phyloP scores from a whole-genome alignment of 2,888 invertebrate genomes.

The Thysanoteuthis rhombus region DNA sequence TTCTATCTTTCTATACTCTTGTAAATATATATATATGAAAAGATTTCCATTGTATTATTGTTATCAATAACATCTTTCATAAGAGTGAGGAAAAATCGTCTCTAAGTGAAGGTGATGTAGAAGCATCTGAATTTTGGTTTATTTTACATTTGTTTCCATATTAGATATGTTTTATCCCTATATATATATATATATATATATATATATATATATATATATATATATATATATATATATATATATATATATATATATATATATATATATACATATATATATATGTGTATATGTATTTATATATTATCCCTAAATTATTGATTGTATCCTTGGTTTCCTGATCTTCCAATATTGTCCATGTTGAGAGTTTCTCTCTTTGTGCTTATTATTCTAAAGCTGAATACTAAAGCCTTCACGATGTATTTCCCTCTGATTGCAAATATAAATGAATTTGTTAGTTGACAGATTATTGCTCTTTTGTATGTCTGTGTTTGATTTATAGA shows the following conservation, averaged over 20 bases:
- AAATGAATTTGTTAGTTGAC: background rate
- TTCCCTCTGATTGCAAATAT: background rate
- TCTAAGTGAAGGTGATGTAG: no score
- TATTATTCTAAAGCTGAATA: background rate
- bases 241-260: no score
- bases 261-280: no score
- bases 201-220: no score
- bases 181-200: no score
- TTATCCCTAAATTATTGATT: background rate
- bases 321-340: background rate
- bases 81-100: background rate
- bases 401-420: background rate
- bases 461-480: background rate
- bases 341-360: background rate
- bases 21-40: no score
- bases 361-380: background rate
- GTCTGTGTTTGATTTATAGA: constrained; percentile 12
- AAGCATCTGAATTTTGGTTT: background rate
- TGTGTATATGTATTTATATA: no score
- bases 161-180: background rate
- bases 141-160: background rate
- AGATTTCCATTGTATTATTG: no score
- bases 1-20: no score
- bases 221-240: no score
- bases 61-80: background rate